Evolutionary conservation across 1,140 invertebrate genomes (phyloP), one percentile per base, ranked within the genome.

Genomic region (Cydia fagiglandana): DNA sequence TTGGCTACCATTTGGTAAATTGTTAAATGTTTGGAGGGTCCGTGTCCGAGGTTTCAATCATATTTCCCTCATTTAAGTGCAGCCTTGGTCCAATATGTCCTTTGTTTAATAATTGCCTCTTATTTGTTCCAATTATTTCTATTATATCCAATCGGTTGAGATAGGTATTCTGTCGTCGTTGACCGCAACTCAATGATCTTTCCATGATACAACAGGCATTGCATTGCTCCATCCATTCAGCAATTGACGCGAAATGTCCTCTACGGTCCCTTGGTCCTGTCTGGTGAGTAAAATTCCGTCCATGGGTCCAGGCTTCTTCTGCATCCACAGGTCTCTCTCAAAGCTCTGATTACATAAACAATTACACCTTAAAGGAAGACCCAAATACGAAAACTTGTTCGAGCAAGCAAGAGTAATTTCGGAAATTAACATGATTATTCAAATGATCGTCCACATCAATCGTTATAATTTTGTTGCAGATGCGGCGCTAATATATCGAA

Each of bases 311-410:
- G n/a, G 66, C 34, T 38, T 70, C 64, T 28, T 15, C 34, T 41
- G 4, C 66, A 4, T n/a, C 30, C 34, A 20, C 28, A 61, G 20
- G 45, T 47, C 9, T 61, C 12, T 13, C 64, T 68, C 64, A 17
- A 17, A 41, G n/a, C 30, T 41, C 66, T 38, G 24, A 38, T 34
- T 64, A 68, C 76, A 74, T 82, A 86, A 90, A 86, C 86, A 87
- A 90, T 84, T 82, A 85, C 78, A 88, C 85, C 88, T 79, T 79
- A 77, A 77, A 77, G 78, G 80, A 83, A 82, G 70, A 45, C 81
- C 84, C 84, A 83, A 82, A 78, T 80, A 89, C 88, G 84, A 88
- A 92, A 88, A 83, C 75, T 83, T 88, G 85, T 83, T 75, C 76
- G 80, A 82, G 81, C 85, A 81, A 80, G 50, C 47, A 82, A 76